Conservation (phyloP, 2,113 vertebrate genomes). For the Anas platyrhynchos region DNA sequence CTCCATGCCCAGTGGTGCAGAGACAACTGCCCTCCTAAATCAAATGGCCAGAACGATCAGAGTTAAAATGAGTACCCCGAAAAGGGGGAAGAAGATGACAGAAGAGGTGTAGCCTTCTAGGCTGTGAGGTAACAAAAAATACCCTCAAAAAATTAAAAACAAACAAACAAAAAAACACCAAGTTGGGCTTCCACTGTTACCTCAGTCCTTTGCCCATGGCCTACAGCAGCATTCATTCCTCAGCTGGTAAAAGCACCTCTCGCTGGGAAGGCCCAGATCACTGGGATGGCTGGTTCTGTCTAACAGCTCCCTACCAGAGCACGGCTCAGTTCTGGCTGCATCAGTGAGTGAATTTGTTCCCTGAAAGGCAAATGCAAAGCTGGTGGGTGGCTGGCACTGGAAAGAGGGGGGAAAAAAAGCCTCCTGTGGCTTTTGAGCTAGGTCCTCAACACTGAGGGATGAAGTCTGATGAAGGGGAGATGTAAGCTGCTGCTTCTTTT, state of each 20-base stretch:
- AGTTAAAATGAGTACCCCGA: background rate
- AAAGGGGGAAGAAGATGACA: background rate
- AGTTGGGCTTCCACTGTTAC: background rate
- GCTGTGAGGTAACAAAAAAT: background rate
- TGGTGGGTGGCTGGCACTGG: background rate
- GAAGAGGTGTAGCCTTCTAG: background rate
- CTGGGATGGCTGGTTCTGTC: background rate
- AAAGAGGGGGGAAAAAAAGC: background rate
- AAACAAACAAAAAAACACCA: background rate
- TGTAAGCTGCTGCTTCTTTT: background rate
- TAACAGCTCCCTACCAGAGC: background rate
- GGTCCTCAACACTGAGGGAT: accelerated
- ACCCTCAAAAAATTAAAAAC: background rate
- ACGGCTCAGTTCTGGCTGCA: background rate
- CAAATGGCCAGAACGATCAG: background rate
- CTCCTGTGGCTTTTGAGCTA: background rate
- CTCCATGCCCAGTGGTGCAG: background rate
- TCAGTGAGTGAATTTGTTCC: background rate
- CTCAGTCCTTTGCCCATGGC: background rate
- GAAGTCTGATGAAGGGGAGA: background rate
- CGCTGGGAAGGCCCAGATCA: background rate
- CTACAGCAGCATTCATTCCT: background rate
- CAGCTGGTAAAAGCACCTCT: background rate
- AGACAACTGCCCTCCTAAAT: background rate
- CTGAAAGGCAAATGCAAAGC: background rate